Base-by-base conservation (phyloP, 2,888 invertebrate genomes). In the Artemia sp. region DNA sequence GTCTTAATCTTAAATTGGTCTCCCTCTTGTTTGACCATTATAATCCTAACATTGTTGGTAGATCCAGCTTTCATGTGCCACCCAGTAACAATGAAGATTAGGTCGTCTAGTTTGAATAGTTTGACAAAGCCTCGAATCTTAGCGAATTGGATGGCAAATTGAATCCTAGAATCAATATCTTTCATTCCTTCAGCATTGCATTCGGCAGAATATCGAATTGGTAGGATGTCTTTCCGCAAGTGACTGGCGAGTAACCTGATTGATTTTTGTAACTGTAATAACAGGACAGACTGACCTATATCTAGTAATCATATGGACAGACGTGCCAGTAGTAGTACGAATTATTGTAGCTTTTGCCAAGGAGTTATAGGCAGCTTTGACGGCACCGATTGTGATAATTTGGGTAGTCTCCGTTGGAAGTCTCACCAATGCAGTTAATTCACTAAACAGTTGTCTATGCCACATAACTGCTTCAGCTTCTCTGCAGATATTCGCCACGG, bases 401-500 rank as follows among this genome's bases (percentile, higher is more conserved):
- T 95, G 94, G 1, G 93, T 87, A 51, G 89, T 87, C 78, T 95
- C 95, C 67, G 91, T 84, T 11, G 89, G 88, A 0, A 84, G 80
- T 19, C 79, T 74, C 64, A 83, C 82, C 77, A 82, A 80, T 72
- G 76, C 78, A 3, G 84, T 81, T 68, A 96, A 82, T 77, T 96
- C 95, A 67, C 83, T 84, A 79, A 94, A 94, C 73, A 91, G 83
- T 78, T 92, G 91, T 74, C 85, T 87, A 75, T 95, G 93, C 89
- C 92, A 96, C 73, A 95, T 84, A 1, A 93, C 95, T 7, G 93
- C 89, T 78, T 98, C 97, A 0, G 97, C 97, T 81, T 97, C 96
- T 80, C 90, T 88, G 79, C 92, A 92, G 75, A 95, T 92, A 79
- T 91, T 89, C 67, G 90, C 90, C 92, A 92, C 92, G 68, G 89